phyloP scores from a whole-genome alignment of 2,888 invertebrate genomes.

The Glaucopsyche alexis region DNA sequence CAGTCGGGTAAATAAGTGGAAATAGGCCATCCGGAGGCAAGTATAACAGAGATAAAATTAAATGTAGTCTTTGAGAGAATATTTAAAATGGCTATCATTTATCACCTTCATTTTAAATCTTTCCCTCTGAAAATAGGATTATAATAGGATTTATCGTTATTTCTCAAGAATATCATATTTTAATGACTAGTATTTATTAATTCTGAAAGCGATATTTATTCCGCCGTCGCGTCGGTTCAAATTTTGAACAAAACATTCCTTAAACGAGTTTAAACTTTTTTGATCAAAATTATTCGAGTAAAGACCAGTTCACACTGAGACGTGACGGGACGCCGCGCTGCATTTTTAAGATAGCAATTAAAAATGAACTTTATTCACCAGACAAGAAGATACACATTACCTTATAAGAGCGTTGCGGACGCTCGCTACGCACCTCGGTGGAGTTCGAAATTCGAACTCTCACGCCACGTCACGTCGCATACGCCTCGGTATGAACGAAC shows the following conservation, averaged over 20 bases:
- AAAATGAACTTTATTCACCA: too few relatives aligned
- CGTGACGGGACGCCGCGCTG: too few relatives aligned
- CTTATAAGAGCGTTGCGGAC: too few relatives aligned
- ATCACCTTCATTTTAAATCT: constrained; percentile 8
- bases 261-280: neutral
- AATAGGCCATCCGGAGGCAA: neutral
- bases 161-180: neutral
- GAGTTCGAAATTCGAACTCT: too few relatives aligned
- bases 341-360: too few relatives aligned
- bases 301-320: too few relatives aligned
- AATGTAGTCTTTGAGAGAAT: neutral
- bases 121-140: neutral
- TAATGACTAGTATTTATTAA: constrained; percentile 13
- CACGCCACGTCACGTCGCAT: too few relatives aligned
- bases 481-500: too few relatives aligned
- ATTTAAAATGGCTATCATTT: neutral
- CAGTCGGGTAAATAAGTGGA: neutral
- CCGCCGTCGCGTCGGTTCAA: neutral
- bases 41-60: neutral
- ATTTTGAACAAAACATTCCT: neutral
- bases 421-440: too few relatives aligned
- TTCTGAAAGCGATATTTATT: neutral
- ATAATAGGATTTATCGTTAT: too few relatives aligned
- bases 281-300: too few relatives aligned
- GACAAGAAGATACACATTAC: too few relatives aligned